Percentiles rank a stretch among this genome's conserved stretches.
phyloP scores from a whole-genome alignment of 2,888 invertebrate species.

The Rhodophaea formosa region DNA sequence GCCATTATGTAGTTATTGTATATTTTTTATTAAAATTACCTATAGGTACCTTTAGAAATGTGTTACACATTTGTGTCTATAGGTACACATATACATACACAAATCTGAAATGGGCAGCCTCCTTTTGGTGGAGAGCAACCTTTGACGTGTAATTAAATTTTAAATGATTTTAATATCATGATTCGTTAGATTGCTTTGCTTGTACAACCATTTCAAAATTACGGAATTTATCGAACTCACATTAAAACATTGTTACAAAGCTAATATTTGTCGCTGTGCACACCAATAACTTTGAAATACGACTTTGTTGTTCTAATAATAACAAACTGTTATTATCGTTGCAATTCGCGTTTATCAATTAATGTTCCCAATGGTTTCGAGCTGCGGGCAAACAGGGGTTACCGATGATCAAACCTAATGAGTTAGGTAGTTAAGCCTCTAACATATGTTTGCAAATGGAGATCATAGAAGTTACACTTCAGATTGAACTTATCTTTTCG shows the following conservation, averaged over 20 bases:
- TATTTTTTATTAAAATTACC: too few relatives aligned
- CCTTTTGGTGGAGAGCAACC: too few relatives aligned
- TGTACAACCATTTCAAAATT: background rate
- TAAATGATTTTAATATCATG: too few relatives aligned
- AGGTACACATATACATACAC: too few relatives aligned
- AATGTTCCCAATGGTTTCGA: conserved; percentile 10
- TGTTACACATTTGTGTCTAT: too few relatives aligned
- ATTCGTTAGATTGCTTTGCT: background rate
- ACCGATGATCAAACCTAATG: conserved; percentile 9
- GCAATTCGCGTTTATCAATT: conserved; percentile 19
- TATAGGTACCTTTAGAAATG: too few relatives aligned
- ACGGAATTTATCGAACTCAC: background rate
- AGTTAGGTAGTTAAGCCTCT: conserved; percentile 7
- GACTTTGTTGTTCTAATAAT: conserved; percentile 15
- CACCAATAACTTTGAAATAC: conserved; percentile 8
- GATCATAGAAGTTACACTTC: background rate
- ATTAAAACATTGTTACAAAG: background rate
- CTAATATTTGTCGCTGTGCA: conserved; percentile 7
- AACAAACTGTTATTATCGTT: conserved; percentile 17
- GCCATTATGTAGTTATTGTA: too few relatives aligned
- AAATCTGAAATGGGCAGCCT: too few relatives aligned
- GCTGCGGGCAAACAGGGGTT: conserved; percentile 3
- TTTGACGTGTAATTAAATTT: too few relatives aligned
- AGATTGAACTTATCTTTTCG: too few relatives aligned
- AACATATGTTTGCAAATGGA: background rate